Evolutionary conservation across 1,140 invertebrate species (phyloP), one percentile per base, ranked within the genome.

Genomic region (Trialeurodes vaporariorum): DNA sequence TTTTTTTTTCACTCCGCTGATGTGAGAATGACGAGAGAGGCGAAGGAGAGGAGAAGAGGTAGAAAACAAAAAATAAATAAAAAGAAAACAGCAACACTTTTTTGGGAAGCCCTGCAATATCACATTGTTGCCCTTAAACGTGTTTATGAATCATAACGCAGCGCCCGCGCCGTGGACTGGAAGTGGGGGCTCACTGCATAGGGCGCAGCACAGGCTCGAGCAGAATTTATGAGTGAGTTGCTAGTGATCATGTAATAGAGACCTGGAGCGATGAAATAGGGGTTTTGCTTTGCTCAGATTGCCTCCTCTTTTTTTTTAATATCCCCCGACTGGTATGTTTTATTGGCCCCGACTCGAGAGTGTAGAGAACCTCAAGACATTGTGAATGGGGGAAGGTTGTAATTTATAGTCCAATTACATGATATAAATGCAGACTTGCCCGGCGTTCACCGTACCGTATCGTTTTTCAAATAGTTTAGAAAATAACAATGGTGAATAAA

Each of bases 401-500:
- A 49, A 49, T 49, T 49, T 49, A 49, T 49, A 17, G 34, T 49
- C 34, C 34, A 49, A 49, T 49, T 49, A 49, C 34, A 49, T 49
- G 17, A 17, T 49, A 49, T 49, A 49, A 49, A 49, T 17, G 34
- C 34, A 49, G 34, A 9, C 34, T 49, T 49, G 34, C 34, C 34
- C 5, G 34, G 34, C 34, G 34, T 17, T 49, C 34, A 49, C 17
- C 34, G 34, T 49, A 49, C 34, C 34, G 34, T 49, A 49, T 49
- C 34, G 34, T 49, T 49, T 49, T 49, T 49, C 34, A 49, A 49
- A 49, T 49, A 49, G 34, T 49, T 49, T 17, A 49, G 34, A 49
- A n/a, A 49, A 49, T 49, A 49, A 49, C 34, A 49, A 49, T 49
- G 34, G 34, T 49, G 34, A 49, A 49, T 49, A 49, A 49, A 49